Percentiles rank a stretch among this genome's conserved stretches.
Conservation (phyloP, 2,888 invertebrate genomes). For the Exephanes ischioxanthus region DNA sequence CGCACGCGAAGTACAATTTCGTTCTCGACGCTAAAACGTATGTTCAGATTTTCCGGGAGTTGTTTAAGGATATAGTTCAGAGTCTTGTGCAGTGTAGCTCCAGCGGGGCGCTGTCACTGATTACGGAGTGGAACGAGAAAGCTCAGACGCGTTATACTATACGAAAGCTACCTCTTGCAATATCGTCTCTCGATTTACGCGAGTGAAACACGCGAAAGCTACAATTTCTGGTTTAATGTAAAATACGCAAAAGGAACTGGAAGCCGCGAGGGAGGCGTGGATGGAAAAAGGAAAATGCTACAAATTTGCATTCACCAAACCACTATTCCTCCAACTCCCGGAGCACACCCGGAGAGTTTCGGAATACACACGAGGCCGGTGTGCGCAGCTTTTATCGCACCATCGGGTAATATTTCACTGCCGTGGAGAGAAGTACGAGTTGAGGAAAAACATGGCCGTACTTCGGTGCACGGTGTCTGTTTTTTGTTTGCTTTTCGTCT, state of each 20-base stretch:
- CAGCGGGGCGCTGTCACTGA: constrained; percentile 40
- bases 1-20: constrained; percentile 25
- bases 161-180: constrained; percentile 44
- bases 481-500: not conserved
- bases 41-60: constrained; percentile 48
- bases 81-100: constrained; percentile 46
- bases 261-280: constrained; percentile 16
- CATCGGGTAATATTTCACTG: constrained; percentile 44
- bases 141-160: constrained; percentile 36
- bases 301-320: constrained; percentile 41
- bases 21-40: constrained; percentile 33
- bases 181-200: constrained; percentile 52
- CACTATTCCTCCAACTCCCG: constrained; percentile 2
- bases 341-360: constrained; percentile 1
- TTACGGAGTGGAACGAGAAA: constrained; percentile 56
- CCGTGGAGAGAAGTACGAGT: constrained; percentile 14
- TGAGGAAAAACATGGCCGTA: constrained; percentile 34
- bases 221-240: constrained; percentile 47
- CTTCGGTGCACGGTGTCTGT: constrained; percentile 13
- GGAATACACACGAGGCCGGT: constrained; percentile 8
- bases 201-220: constrained; percentile 55
- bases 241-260: constrained; percentile 19
- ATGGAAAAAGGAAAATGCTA: constrained; percentile 42
- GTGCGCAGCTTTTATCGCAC: constrained; percentile 53
- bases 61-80: constrained; percentile 41